Conservation (phyloP, 2,888 invertebrate genomes). For the Hypsopygia costalis region DNA sequence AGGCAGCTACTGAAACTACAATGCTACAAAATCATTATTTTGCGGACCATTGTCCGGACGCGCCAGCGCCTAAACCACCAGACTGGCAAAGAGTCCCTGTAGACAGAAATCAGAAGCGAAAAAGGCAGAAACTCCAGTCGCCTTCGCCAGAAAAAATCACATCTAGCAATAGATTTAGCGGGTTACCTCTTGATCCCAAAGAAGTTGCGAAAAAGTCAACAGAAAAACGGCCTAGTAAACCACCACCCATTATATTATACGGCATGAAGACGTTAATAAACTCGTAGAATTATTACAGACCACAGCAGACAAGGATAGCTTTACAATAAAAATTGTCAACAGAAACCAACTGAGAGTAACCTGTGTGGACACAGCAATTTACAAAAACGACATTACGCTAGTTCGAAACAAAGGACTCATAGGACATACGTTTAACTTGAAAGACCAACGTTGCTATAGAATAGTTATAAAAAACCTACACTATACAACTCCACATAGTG, state of each 20-base stretch:
- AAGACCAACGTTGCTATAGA: conserved; percentile 11
- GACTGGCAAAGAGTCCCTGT: neutral
- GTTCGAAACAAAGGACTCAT: conserved; percentile 14
- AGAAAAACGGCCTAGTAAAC: neutral
- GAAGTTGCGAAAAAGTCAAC: neutral
- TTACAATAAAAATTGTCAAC: conserved; percentile 13
- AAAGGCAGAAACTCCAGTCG: no score
- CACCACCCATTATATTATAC: neutral
- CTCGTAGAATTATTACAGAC: neutral
- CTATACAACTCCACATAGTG: conserved; percentile 9
- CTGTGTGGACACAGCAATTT: conserved; percentile 5
- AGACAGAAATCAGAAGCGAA: neutral
- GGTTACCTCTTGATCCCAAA: neutral
- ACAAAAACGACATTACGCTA: conserved; percentile 13
- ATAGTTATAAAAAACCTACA: conserved; percentile 15
- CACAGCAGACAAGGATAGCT: neutral
- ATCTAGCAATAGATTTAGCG: neutral
- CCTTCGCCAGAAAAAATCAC: neutral
- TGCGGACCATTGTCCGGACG: no score
- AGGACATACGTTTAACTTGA: conserved; percentile 16
- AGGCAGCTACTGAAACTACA: neutral
- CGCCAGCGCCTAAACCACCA: neutral
- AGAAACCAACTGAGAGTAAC: conserved; percentile 15
- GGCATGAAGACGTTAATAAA: neutral
- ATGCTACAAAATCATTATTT: no score